phyloP scores from a whole-genome alignment of 2,113 vertebrate species.

The Columbina picui region DNA sequence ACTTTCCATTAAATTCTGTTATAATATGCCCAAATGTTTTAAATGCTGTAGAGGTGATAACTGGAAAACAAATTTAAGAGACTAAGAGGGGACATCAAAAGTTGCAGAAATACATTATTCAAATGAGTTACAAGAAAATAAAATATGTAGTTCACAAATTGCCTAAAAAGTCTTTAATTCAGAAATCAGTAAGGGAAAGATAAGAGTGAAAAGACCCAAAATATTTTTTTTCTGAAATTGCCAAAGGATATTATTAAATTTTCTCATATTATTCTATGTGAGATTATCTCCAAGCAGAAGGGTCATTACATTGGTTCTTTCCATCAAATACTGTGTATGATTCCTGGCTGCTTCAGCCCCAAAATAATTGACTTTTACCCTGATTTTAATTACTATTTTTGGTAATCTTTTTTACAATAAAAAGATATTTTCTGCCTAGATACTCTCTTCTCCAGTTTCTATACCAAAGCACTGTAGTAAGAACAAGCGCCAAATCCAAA shows the following conservation, averaged over 20 bases:
- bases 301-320: not conserved
- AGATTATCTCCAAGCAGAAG: not conserved
- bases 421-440: not conserved
- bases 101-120: not conserved
- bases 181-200: not conserved
- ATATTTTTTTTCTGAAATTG: not conserved
- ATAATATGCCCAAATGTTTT: not conserved
- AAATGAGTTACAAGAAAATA: not conserved
- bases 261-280: not conserved
- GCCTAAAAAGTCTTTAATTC: not conserved
- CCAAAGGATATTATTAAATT: not conserved
- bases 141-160: not conserved
- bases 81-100: not conserved
- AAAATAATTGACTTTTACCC: not conserved
- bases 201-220: not conserved
- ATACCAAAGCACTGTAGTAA: not conserved
- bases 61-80: not conserved
- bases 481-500: not conserved
- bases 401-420: not conserved
- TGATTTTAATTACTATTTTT: not conserved
- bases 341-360: not conserved
- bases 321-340: not conserved
- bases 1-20: not conserved
- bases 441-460: not conserved
- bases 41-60: not conserved